Evolutionary conservation across 2,797 vertebrate genomes (phyloP).

Genomic region (Acanthis flammea): DNA sequence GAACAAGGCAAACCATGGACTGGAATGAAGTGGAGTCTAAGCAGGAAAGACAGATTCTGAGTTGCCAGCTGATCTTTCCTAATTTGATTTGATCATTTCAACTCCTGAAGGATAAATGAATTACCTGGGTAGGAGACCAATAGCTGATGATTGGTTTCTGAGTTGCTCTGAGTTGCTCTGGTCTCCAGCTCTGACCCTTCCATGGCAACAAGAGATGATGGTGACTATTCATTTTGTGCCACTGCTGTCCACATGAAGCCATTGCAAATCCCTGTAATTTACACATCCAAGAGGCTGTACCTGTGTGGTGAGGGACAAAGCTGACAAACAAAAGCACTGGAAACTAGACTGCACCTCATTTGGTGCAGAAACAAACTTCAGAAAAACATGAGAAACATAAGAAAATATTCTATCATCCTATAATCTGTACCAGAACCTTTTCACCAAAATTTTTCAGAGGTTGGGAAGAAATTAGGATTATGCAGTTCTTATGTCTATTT

Average conservation of each 20-base stretch:
- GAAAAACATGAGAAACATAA: background rate
- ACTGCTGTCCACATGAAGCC: background rate
- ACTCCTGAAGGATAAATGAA: background rate
- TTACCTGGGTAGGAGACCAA: background rate
- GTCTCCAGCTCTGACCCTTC: background rate
- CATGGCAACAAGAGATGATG: background rate
- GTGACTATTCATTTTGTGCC: background rate
- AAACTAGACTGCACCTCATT: background rate
- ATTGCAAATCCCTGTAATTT: background rate
- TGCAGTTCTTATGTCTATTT: background rate
- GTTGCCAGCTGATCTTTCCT: background rate
- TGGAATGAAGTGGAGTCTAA: background rate
- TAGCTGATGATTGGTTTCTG: background rate
- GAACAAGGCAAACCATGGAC: background rate
- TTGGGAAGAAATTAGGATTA: background rate
- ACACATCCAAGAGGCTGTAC: background rate
- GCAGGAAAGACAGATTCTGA: background rate
- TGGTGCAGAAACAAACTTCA: background rate
- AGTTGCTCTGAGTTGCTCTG: background rate
- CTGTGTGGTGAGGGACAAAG: background rate
- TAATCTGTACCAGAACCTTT: background rate
- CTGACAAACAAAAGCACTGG: background rate
- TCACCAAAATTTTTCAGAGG: background rate
- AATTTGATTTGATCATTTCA: background rate
- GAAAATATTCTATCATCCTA: background rate